Evolutionary conservation across 2,888 invertebrate genomes (phyloP).

Genomic region (Dendrolimus houi): DNA sequence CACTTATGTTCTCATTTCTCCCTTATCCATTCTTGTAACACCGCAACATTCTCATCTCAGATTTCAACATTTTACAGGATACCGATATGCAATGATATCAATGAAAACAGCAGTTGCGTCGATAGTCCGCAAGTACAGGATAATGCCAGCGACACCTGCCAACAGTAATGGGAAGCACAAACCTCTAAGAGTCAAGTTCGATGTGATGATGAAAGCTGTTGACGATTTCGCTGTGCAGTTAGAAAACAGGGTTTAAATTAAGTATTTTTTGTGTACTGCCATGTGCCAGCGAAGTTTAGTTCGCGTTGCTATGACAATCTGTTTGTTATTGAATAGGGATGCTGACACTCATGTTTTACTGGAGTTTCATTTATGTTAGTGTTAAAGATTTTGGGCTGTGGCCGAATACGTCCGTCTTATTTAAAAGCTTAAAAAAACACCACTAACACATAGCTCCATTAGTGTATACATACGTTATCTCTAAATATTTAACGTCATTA

Average conservation of each 20-base stretch:
- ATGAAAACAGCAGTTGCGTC: conserved; percentile 48
- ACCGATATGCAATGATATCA: conserved; percentile 54
- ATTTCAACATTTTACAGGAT: conserved; percentile 24
- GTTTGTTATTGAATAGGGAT: no score
- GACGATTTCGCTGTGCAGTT: conserved; percentile 15
- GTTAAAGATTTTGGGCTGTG: no score
- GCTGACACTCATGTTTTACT: no score
- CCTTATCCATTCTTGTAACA: not conserved
- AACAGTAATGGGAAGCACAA: conserved; percentile 5
- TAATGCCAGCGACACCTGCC: conserved; percentile 15
- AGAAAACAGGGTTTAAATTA: conserved; percentile 4
- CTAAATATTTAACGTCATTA: no score
- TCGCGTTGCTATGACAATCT: no score
- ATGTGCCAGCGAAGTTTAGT: no score
- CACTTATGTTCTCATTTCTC: not conserved
- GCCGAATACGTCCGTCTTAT: no score
- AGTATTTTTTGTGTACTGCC: no score
- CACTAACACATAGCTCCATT: no score
- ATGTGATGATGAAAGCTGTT: conserved; percentile 28
- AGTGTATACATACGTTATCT: no score
- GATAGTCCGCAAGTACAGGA: conserved; percentile 33
- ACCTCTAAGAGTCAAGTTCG: conserved; percentile 19
- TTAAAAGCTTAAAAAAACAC: no score
- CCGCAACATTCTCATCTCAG: not conserved
- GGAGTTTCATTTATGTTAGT: no score